Evolutionary conservation across 1,140 invertebrate genomes (phyloP).

Genomic region (Bombus pyrosoma): DNA sequence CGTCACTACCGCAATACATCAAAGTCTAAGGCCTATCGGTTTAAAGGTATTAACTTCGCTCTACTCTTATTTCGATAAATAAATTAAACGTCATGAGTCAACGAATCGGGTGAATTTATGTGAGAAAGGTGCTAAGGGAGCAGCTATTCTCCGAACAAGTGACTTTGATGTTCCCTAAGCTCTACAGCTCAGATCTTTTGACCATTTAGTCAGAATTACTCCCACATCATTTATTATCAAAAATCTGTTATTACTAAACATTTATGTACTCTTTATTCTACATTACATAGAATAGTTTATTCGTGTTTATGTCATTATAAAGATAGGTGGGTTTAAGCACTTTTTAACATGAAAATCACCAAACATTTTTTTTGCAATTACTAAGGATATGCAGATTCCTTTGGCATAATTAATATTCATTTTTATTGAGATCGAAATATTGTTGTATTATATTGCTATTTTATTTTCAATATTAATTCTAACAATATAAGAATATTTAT

Average conservation of each 20-base stretch:
- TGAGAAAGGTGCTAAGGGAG: too few relatives aligned
- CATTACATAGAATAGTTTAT: background rate
- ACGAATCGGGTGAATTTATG: slow-evolving; percentile 7
- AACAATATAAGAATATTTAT: too few relatives aligned
- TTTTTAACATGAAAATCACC: background rate
- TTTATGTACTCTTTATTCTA: background rate
- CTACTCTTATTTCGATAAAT: slow-evolving; percentile 45
- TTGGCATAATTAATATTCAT: background rate
- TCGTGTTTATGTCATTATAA: background rate
- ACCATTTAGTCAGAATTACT: background rate
- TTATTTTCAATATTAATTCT: background rate
- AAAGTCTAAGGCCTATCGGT: slow-evolving; percentile 48
- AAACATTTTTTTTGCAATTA: background rate
- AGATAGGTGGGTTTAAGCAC: too few relatives aligned
- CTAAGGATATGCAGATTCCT: too few relatives aligned
- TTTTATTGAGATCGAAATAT: background rate
- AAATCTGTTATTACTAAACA: background rate
- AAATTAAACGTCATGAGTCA: slow-evolving; percentile 45
- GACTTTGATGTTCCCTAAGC: background rate
- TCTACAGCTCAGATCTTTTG: background rate
- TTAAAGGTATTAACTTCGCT: slow-evolving; percentile 50
- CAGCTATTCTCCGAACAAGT: background rate
- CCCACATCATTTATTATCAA: background rate
- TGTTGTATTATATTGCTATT: background rate
- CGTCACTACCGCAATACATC: slow-evolving; percentile 44